These are phyloP conservation scores for Hirtodrosophila alboralis DNA, from an alignment of 2,888 invertebrate species.

Conservation along the genomic window DNA sequence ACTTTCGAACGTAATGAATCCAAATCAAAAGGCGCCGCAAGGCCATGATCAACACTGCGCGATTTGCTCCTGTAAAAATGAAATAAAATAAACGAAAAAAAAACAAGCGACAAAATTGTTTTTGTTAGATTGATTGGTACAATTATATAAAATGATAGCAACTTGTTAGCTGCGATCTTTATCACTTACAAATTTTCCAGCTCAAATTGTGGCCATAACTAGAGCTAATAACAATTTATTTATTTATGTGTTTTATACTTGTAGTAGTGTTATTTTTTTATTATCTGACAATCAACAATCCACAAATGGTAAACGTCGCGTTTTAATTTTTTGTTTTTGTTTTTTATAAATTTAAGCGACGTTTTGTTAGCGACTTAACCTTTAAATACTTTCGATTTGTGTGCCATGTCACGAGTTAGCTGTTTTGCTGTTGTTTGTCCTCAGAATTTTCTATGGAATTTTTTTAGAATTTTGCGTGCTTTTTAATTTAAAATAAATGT, in stretches of 20 bases:
- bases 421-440: slow-evolving; percentile 24
- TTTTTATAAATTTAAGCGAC: slow-evolving; percentile 23
- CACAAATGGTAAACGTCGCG: slow-evolving; percentile 62
- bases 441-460: slow-evolving; percentile 29
- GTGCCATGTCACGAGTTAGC: slow-evolving; percentile 34
- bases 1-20: slow-evolving; percentile 93
- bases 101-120: slow-evolving; percentile 27
- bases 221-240: slow-evolving; percentile 70
- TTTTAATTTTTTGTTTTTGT: slow-evolving; percentile 34
- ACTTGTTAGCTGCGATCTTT: slow-evolving; percentile 67
- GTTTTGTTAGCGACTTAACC: slow-evolving; percentile 49
- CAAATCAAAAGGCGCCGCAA: slow-evolving; percentile 93
- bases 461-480: slow-evolving; percentile 8
- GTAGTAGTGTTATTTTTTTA: slow-evolving; percentile 19
- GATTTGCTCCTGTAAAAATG: slow-evolving; percentile 92
- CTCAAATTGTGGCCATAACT: slow-evolving; percentile 72
- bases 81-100: slow-evolving; percentile 17
- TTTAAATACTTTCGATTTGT: slow-evolving; percentile 44
- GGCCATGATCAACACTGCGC: slow-evolving; percentile 95
- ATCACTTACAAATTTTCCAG: slow-evolving; percentile 75
- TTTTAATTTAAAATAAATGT: neutral
- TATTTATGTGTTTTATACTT: slow-evolving; percentile 54
- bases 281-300: slow-evolving; percentile 64
- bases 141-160: slow-evolving; percentile 58
- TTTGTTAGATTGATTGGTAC: slow-evolving; percentile 48